Conservation (phyloP, 1,140 invertebrate genomes). For the Cryptotermes secundus region DNA sequence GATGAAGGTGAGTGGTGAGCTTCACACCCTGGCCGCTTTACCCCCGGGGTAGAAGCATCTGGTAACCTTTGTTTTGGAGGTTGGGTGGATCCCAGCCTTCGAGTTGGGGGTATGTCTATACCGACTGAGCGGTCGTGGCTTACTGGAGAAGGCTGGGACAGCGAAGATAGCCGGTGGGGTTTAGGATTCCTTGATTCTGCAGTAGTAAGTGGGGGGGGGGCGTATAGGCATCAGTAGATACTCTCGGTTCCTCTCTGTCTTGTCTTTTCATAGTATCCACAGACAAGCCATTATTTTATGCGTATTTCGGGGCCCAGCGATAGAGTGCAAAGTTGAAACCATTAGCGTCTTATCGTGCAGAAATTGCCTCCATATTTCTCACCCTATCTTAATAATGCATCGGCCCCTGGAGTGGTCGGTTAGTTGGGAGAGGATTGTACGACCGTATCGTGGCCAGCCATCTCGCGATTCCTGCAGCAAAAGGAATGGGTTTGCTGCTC, state of each 20-base stretch:
- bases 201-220: not conserved
- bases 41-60: too few species aligned
- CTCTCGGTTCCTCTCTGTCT: not conserved
- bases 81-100: too few species aligned
- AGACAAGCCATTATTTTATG: constrained; percentile 34
- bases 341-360: constrained; percentile 37
- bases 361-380: constrained; percentile 37
- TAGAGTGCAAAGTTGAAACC: constrained; percentile 39
- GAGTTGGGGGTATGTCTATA: too few species aligned
- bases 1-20: too few species aligned
- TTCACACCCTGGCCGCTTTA: too few species aligned
- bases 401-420: constrained; percentile 27
- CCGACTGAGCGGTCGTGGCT: too few species aligned
- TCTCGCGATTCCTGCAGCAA: constrained; percentile 14
- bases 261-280: not conserved
- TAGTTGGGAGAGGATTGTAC: not conserved
- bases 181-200: too few species aligned
- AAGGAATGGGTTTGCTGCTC: constrained; percentile 33
- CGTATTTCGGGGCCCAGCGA: constrained; percentile 33
- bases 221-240: too few species aligned
- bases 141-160: too few species aligned
- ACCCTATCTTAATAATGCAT: constrained; percentile 38
- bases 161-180: too few species aligned
- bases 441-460: not conserved
- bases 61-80: too few species aligned